Conservation (phyloP, 2,113 vertebrate species). For the Paradoxurus hermaphroditus region DNA sequence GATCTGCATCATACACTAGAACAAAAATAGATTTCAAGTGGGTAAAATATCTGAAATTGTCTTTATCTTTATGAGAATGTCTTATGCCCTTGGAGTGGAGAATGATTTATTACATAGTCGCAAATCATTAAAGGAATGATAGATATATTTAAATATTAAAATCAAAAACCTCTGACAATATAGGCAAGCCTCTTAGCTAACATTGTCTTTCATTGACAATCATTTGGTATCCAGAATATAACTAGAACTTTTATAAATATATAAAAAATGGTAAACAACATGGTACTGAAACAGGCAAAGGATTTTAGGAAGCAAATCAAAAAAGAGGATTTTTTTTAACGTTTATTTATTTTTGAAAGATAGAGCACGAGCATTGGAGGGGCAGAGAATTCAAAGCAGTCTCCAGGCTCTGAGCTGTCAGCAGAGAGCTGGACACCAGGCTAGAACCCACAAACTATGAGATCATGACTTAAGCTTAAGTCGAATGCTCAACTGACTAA, state of each 20-base stretch:
- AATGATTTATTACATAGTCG: background rate
- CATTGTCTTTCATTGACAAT: background rate
- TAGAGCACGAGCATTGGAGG: too few species aligned
- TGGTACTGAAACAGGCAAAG: background rate
- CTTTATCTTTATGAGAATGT: background rate
- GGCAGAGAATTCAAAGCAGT: too few species aligned
- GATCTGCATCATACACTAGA: background rate
- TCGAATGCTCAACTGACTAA: too few species aligned
- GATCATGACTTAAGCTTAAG: too few species aligned
- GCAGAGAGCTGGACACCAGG: too few species aligned
- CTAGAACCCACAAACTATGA: too few species aligned
- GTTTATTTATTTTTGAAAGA: too few species aligned
- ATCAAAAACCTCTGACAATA: background rate
- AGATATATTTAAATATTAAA: slow-evolving; percentile 14
- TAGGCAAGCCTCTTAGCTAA: background rate
- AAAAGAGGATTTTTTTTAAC: background rate
- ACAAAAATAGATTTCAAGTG: background rate
- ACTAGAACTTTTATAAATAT: background rate
- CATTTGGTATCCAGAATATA: background rate
- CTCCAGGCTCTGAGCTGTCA: too few species aligned
- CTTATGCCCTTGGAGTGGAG: background rate
- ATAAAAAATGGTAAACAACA: background rate
- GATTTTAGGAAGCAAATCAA: background rate
- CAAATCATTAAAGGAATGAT: background rate
- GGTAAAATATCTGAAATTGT: background rate